Percentiles rank a stretch among this genome's conserved stretches.
Evolutionary conservation across 2,888 invertebrate genomes (phyloP).

Genomic region (Patella depressa): DNA sequence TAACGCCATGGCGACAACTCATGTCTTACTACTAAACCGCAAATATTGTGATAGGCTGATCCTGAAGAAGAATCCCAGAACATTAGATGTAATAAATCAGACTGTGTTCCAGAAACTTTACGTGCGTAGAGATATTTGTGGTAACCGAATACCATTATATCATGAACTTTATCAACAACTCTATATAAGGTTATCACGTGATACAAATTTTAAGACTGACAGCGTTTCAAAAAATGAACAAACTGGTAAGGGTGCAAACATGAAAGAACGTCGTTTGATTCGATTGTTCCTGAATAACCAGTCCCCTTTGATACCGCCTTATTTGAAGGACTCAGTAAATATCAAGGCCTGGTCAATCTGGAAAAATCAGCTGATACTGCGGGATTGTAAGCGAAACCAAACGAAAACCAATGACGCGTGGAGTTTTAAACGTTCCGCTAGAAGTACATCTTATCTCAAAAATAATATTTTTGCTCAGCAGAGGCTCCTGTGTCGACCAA

Average conservation of each 20-base stretch:
- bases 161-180: not conserved
- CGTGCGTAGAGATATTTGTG: not conserved
- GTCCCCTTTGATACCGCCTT: not conserved
- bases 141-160: not conserved
- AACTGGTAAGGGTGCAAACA: no score
- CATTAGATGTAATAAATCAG: not conserved
- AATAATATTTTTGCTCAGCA: not conserved
- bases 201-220: no score
- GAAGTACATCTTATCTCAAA: not conserved
- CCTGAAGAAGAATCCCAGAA: not conserved
- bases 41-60: not conserved
- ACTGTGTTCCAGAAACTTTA: not conserved
- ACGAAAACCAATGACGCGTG: not conserved
- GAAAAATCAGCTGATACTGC: conserved; percentile 1
- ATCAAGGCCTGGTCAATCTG: not conserved
- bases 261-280: not conserved
- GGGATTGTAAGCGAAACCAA: not conserved
- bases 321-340: not conserved
- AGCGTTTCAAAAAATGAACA: no score
- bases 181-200: no score
- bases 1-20: not conserved
- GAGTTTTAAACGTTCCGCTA: not conserved
- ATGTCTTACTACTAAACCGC: not conserved
- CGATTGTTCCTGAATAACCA: not conserved
- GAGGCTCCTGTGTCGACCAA: not conserved